phyloP scores from a whole-genome alignment of 2,113 vertebrate species.

The Synodontis membranacea region DNA sequence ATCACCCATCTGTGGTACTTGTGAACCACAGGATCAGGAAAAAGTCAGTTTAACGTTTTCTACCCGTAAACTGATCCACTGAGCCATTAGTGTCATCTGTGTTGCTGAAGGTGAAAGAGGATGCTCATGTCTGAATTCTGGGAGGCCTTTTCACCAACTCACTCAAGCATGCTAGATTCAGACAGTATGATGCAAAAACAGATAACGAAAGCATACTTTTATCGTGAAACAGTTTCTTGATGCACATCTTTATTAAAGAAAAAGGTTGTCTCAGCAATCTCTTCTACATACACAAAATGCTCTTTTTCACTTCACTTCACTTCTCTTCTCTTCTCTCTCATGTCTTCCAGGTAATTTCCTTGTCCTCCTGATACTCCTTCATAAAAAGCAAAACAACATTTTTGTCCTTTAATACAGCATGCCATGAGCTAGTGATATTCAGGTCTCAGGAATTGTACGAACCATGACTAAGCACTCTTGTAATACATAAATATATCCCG shows the following conservation, averaged over 20 bases:
- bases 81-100: background rate
- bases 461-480: constrained; percentile 18
- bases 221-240: background rate
- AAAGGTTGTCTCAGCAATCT: background rate
- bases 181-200: background rate
- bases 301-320: background rate
- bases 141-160: constrained; percentile 7
- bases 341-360: background rate
- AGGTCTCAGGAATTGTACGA: background rate
- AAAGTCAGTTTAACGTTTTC: background rate
- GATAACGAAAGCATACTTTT: background rate
- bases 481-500: background rate
- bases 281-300: background rate
- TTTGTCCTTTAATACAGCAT: background rate
- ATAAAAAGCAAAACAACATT: background rate
- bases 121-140: background rate
- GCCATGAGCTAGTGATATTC: background rate
- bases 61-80: background rate
- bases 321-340: background rate
- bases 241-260: background rate
- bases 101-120: constrained; percentile 14
- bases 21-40: background rate
- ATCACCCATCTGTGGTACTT: background rate
- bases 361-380: background rate
- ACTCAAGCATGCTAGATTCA: constrained; percentile 3